phyloP scores from a whole-genome alignment of 2,113 vertebrate species.

The Pollimyrus isidori region DNA sequence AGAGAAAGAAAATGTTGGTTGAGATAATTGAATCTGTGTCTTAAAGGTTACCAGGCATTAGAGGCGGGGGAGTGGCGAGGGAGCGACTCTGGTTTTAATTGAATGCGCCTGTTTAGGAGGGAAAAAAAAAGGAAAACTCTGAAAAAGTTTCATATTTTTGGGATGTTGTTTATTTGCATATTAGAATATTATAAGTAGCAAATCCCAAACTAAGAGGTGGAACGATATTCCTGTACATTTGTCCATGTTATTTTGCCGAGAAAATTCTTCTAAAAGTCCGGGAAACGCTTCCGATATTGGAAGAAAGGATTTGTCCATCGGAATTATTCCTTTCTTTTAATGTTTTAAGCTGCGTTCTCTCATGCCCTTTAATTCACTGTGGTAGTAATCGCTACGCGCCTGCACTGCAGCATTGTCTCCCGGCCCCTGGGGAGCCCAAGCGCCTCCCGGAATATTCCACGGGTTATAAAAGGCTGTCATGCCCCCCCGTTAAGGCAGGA shows the following conservation, averaged over 20 bases:
- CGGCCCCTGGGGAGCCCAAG: neutral
- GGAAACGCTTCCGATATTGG: neutral
- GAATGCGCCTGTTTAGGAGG: neutral
- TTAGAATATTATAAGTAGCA: neutral
- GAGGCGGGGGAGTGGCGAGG: neutral
- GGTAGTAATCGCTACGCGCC: neutral
- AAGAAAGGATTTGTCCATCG: neutral
- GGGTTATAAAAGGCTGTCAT: constrained; percentile 2
- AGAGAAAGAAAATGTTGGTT: constrained; percentile 8
- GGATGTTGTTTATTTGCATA: neutral
- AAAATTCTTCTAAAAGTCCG: neutral
- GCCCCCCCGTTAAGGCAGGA: neutral
- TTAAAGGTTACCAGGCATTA: constrained; percentile 10
- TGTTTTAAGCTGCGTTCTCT: neutral
- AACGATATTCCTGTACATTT: neutral
- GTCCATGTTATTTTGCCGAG: neutral
- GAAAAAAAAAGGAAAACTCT: neutral
- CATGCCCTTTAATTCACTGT: neutral
- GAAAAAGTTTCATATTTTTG: neutral
- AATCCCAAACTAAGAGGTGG: neutral
- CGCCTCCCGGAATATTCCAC: neutral
- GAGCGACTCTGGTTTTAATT: neutral
- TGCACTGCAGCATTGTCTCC: neutral
- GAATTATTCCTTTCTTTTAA: neutral
- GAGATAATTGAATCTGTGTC: constrained; percentile 21